A percentile compares a stretch with the other conserved stretches of the same genome.
Conservation (phyloP, 2,797 vertebrate species). For the Myiotriccus ornatus region DNA sequence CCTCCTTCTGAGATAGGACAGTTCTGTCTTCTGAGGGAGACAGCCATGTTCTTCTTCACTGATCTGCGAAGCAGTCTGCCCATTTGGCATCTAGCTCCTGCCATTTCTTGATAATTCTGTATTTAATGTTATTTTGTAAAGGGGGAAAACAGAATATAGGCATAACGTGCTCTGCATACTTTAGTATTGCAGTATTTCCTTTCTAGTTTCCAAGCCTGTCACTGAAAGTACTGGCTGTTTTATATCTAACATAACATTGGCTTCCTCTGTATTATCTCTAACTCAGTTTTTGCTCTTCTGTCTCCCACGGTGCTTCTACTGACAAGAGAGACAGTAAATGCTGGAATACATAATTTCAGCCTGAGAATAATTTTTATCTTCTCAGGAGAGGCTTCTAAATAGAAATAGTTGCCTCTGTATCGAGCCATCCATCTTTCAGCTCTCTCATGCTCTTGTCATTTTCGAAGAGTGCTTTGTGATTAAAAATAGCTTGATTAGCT, state of each 20-base stretch:
- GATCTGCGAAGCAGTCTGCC: background rate
- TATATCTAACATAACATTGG: constrained; percentile 32
- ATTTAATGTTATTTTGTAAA: background rate
- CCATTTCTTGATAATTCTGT: background rate
- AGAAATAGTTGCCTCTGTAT: constrained; percentile 8
- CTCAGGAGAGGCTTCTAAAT: constrained; percentile 31
- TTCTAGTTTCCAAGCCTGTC: constrained; percentile 12
- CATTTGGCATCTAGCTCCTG: background rate
- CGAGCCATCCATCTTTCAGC: background rate
- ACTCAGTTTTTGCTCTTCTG: constrained; percentile 25
- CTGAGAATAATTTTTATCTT: constrained; percentile 15
- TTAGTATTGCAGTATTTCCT: constrained; percentile 20
- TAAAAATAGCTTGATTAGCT: constrained; percentile 57
- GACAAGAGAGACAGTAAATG: constrained; percentile 24
- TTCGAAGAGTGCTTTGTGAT: constrained; percentile 1
- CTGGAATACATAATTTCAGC: background rate
- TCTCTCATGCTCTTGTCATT: background rate
- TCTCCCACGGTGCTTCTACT: background rate
- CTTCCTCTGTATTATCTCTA: constrained; percentile 52
- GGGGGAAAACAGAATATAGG: background rate
- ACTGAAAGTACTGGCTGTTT: constrained; percentile 29
- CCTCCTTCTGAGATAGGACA: background rate
- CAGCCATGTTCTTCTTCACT: background rate
- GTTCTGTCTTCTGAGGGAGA: background rate
- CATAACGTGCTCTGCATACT: background rate